Percentiles rank a stretch among this genome's conserved stretches.
Evolutionary conservation across 2,888 invertebrate species (phyloP).

Genomic region (Anagyrus pseudococci): DNA sequence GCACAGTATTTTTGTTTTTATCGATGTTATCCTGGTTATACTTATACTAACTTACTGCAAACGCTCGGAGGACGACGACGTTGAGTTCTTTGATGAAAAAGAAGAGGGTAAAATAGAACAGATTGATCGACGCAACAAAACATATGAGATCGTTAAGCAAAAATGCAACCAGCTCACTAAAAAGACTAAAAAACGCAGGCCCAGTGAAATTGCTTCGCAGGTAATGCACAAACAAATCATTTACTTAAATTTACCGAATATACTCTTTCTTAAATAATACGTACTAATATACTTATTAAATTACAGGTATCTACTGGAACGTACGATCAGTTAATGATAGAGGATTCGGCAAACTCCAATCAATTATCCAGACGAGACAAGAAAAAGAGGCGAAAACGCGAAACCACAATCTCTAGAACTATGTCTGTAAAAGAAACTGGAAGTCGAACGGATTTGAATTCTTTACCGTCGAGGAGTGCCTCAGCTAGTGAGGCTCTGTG

Average conservation of each 20-base stretch:
- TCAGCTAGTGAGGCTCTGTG: constrained; percentile 48
- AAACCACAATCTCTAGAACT: constrained; percentile 30
- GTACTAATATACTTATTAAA: background rate
- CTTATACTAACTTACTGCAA: constrained; percentile 65
- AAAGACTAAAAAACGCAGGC: constrained; percentile 69
- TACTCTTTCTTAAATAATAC: too few relatives aligned
- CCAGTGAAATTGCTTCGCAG: constrained; percentile 70
- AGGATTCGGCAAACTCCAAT: constrained; percentile 61
- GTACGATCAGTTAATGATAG: constrained; percentile 68
- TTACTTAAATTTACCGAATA: too few relatives aligned
- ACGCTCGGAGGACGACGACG: constrained; percentile 56
- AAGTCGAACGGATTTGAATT: constrained; percentile 15
- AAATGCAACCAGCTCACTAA: constrained; percentile 50
- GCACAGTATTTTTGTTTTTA: constrained; percentile 64
- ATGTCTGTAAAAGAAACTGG: constrained; percentile 27
- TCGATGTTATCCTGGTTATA: constrained; percentile 63
- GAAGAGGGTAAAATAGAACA: constrained; percentile 45
- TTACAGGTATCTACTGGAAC: constrained; percentile 63
- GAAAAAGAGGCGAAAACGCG: constrained; percentile 64
- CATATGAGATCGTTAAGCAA: constrained; percentile 38
- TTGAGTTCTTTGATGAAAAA: constrained; percentile 53
- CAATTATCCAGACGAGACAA: constrained; percentile 54
- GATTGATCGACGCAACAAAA: constrained; percentile 24
- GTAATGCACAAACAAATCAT: too few relatives aligned
- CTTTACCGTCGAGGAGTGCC: constrained; percentile 44